These are phyloP conservation scores for Eulimnadia texana DNA, from an alignment of 1,140 invertebrate species.

Conservation along the genomic window DNA sequence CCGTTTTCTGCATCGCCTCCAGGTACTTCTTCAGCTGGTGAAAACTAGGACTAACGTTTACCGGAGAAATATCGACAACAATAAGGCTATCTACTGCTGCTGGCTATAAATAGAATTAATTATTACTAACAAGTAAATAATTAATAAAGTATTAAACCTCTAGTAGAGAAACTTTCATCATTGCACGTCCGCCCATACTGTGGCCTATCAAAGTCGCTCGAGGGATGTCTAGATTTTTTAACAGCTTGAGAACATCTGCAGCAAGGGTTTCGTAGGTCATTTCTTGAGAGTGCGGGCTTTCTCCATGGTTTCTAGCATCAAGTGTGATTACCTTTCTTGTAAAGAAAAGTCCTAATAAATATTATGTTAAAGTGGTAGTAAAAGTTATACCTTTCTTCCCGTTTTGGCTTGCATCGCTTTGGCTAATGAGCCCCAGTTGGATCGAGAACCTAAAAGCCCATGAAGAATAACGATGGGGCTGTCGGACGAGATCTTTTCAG, in stretches of 20 bases:
- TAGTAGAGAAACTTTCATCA: constrained; percentile 60
- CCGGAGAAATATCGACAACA: constrained; percentile 70
- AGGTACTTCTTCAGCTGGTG: constrained; percentile 46
- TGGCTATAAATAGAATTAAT: too few relatives aligned
- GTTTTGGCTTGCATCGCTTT: constrained; percentile 51
- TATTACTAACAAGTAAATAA: too few relatives aligned
- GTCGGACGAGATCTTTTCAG: background rate
- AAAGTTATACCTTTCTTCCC: constrained; percentile 38
- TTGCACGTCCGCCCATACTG: constrained; percentile 75
- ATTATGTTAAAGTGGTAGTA: background rate
- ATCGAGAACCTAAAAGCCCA: constrained; percentile 70
- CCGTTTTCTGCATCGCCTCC: constrained; percentile 43
- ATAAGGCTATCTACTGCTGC: constrained; percentile 59
- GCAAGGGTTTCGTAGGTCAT: constrained; percentile 57
- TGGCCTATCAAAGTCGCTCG: constrained; percentile 63
- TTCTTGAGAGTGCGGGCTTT: constrained; percentile 56
- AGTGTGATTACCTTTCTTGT: constrained; percentile 54
- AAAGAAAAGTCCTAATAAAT: too few relatives aligned
- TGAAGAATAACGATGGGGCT: constrained; percentile 65
- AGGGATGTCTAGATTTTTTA: constrained; percentile 42
- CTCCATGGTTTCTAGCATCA: constrained; percentile 82
- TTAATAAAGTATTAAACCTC: constrained; percentile 33
- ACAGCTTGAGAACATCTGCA: constrained; percentile 49
- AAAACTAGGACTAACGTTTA: constrained; percentile 45
- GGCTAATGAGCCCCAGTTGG: constrained; percentile 65